Percentiles rank a stretch among this genome's conserved stretches.
These are phyloP conservation scores for Papilio machaon DNA, from an alignment of 1,140 invertebrate species.

Conservation along the genomic window DNA sequence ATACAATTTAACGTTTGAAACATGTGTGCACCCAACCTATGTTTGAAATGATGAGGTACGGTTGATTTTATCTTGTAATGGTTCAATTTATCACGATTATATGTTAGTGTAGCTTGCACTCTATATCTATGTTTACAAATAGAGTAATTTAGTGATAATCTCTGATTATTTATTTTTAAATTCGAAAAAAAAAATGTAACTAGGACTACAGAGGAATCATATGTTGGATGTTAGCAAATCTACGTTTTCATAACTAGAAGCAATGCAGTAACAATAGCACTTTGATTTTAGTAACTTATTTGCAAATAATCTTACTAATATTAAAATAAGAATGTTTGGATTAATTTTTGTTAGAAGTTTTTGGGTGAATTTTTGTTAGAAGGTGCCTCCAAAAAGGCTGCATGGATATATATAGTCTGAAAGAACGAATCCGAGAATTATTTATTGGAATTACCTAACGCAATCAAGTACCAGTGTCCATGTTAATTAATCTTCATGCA, in stretches of 20 bases:
- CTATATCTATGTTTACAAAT: neutral
- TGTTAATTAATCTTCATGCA: conserved; percentile 3
- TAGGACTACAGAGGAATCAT: neutral
- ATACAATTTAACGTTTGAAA: neutral
- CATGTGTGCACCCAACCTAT: conserved; percentile 22
- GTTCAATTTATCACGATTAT: conserved; percentile 31
- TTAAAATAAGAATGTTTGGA: too few relatives aligned
- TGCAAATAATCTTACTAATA: too few relatives aligned
- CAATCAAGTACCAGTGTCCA: neutral
- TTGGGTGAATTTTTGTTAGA: too few relatives aligned
- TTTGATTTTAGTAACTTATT: neutral
- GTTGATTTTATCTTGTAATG: conserved; percentile 30
- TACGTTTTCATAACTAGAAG: neutral
- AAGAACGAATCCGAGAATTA: neutral
- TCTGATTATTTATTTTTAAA: neutral
- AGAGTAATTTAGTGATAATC: neutral
- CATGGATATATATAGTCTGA: too few relatives aligned
- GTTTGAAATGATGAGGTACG: neutral
- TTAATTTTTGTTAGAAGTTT: too few relatives aligned
- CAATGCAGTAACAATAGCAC: neutral
- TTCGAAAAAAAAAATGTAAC: neutral
- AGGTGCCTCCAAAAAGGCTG: too few relatives aligned
- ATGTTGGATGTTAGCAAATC: neutral
- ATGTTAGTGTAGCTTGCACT: neutral
- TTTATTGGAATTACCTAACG: neutral